These are phyloP conservation scores for Auanema freiburgensis DNA, from an alignment of 2,888 invertebrate species.

Conservation along the genomic window DNA sequence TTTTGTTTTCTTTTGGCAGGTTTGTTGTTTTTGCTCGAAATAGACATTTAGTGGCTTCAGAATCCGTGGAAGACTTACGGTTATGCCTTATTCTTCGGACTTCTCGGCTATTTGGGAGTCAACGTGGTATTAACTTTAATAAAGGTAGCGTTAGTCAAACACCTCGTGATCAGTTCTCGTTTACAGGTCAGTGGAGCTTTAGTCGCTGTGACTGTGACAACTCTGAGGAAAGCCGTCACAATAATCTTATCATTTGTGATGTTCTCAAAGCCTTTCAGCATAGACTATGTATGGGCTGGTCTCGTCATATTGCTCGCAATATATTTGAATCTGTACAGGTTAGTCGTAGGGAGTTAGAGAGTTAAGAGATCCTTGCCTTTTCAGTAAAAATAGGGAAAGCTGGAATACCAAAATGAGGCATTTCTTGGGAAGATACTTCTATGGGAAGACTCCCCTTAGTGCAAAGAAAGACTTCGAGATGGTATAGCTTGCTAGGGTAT, in stretches of 20 bases:
- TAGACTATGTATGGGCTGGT: slow-evolving; percentile 91
- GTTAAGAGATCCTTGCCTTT: slow-evolving; percentile 14
- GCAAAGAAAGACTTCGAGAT: not conserved
- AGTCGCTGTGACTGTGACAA: slow-evolving; percentile 79
- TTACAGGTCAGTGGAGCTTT: slow-evolving; percentile 78
- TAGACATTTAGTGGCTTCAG: slow-evolving; percentile 47
- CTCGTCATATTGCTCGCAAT: slow-evolving; percentile 84
- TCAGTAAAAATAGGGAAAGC: slow-evolving; percentile 43
- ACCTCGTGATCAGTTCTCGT: not conserved
- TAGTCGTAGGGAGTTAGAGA: no score
- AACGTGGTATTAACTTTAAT: slow-evolving; percentile 89
- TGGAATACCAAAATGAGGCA: slow-evolving; percentile 26
- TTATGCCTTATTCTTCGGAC: slow-evolving; percentile 82
- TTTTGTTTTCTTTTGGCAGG: slow-evolving; percentile 77
- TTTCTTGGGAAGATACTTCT: not conserved
- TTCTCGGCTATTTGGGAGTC: slow-evolving; percentile 88
- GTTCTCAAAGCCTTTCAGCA: slow-evolving; percentile 89
- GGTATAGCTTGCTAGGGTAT: not conserved
- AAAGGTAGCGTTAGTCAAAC: slow-evolving; percentile 78
- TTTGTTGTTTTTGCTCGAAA: slow-evolving; percentile 62
- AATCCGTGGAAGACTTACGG: slow-evolving; percentile 77
- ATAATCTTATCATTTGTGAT: slow-evolving; percentile 88
- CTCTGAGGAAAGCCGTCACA: slow-evolving; percentile 75
- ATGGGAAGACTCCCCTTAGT: not conserved
- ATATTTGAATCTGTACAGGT: slow-evolving; percentile 86